Evolutionary conservation across 2,113 vertebrate species (phyloP), one percentile per base, ranked within the genome.

Genomic region (Bufo gargarizans): DNA sequence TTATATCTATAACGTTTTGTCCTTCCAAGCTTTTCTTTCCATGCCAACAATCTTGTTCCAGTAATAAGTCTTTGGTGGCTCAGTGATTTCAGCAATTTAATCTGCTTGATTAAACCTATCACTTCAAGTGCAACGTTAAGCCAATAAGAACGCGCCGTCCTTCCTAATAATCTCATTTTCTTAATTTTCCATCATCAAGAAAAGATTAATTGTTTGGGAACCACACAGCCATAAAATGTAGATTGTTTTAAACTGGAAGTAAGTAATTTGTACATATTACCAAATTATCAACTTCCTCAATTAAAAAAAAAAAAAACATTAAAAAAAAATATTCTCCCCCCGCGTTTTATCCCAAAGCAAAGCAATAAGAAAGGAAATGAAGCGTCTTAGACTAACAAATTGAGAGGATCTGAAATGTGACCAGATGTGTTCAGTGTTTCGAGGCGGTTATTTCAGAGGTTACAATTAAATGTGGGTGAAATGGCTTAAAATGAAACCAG

Each of bases 321-420:
- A 59, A 11, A 65, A 63, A 67, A 78, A 86, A 86, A 69, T 4
- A 65, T 7, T 13, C 9, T 4, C 11, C 5, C 56, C 63, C 65
- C 43, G 61, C 56, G 85, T 86, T 86, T 80, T 77, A 79, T 80
- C 59, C 61, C 47, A 4, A 5, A 65, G 58, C 45, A 77, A 78
- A 78, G 45, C 63, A 78, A 78, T 65, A 63, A 86, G 76, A 86
- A 84, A 56, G 85, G 74, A 86, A 86, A 86, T 86, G 58, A 86
- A 80, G 58, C 17, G 6, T 77, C 45, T 74, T 71, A 87, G 43
- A 47, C 63, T 82, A 72, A 81, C 77, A 87, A 82, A 87, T 87
- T 81, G 65, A 20, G 77, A 61, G 56, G 50, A 69, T 69, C 17
- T 80, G 14, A 81, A 81, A 79, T 47, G 6, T 58, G n/a, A 81